Conservation (phyloP, 2,113 vertebrate genomes). For the Marmota monax region DNA sequence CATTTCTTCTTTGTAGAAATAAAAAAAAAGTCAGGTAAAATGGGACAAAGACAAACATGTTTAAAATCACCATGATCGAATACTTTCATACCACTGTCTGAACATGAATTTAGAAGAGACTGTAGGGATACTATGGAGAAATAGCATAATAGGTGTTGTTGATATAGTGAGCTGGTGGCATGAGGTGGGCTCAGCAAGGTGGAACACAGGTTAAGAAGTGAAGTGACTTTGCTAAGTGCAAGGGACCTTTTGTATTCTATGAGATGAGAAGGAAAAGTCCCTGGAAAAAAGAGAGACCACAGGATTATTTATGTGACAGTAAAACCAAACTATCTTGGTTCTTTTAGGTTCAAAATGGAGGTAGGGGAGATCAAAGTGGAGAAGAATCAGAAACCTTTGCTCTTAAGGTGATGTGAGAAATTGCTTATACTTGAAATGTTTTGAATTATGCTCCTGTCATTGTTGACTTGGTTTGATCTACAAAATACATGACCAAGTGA, state of each 20-base stretch:
- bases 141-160: not conserved
- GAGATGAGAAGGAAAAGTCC: not conserved
- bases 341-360: not conserved
- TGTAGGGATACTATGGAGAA: not conserved
- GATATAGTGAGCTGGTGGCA: not conserved
- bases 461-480: not conserved
- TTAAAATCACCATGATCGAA: not conserved
- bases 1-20: not conserved
- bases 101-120: not conserved
- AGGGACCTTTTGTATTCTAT: too few species aligned
- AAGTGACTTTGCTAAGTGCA: not conserved
- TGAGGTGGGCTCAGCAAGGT: not conserved
- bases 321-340: not conserved
- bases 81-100: not conserved
- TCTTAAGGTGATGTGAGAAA: not conserved
- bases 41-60: not conserved
- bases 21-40: slow-evolving; percentile 9
- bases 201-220: not conserved
- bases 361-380: not conserved
- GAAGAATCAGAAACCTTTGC: not conserved
- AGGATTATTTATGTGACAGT: not conserved
- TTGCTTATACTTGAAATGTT: slow-evolving; percentile 23
- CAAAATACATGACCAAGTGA: not conserved
- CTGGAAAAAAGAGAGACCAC: not conserved
- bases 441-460: not conserved